A percentile compares a stretch with the other conserved stretches of the same genome.
phyloP scores from a whole-genome alignment of 1,140 invertebrate genomes.

The Micrasema longulum region DNA sequence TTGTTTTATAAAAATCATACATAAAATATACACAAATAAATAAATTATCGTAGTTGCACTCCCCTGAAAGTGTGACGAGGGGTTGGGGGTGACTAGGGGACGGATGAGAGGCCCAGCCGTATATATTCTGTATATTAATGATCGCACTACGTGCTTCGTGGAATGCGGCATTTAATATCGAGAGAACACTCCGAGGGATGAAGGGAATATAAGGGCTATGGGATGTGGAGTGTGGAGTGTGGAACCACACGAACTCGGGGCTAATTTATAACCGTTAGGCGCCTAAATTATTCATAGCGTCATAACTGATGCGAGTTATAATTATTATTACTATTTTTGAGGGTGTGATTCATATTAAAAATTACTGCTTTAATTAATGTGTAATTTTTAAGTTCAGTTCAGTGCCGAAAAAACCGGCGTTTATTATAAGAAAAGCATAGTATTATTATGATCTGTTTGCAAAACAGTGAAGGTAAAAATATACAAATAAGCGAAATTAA shows the following conservation, averaged over 20 bases:
- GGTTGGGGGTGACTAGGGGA: slow-evolving; percentile 15
- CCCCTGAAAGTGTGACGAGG: slow-evolving; percentile 10
- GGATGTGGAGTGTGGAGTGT: neutral
- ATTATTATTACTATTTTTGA: slow-evolving; percentile 7
- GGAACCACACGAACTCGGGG: slow-evolving; percentile 4
- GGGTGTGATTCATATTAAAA: slow-evolving; percentile 19
- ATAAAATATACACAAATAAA: too few relatives aligned
- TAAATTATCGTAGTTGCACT: neutral
- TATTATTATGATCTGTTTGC: too few relatives aligned
- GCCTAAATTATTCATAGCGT: slow-evolving; percentile 40
- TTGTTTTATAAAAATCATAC: too few relatives aligned
- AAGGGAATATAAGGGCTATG: neutral
- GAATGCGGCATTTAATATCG: slow-evolving; percentile 56
- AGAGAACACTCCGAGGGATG: slow-evolving; percentile 22
- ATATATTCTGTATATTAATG: slow-evolving; percentile 54
- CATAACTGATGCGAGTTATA: slow-evolving; percentile 41
- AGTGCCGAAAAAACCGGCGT: too few relatives aligned
- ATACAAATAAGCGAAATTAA: too few relatives aligned
- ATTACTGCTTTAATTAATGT: neutral
- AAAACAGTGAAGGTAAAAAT: too few relatives aligned
- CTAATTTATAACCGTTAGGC: slow-evolving; percentile 48
- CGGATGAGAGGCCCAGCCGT: slow-evolving; percentile 36
- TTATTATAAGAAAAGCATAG: too few relatives aligned
- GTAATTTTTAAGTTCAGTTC: neutral
- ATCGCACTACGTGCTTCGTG: slow-evolving; percentile 50